These are phyloP conservation scores for Mythimna loreyi DNA, from an alignment of 2,888 invertebrate genomes.

Conservation along the genomic window DNA sequence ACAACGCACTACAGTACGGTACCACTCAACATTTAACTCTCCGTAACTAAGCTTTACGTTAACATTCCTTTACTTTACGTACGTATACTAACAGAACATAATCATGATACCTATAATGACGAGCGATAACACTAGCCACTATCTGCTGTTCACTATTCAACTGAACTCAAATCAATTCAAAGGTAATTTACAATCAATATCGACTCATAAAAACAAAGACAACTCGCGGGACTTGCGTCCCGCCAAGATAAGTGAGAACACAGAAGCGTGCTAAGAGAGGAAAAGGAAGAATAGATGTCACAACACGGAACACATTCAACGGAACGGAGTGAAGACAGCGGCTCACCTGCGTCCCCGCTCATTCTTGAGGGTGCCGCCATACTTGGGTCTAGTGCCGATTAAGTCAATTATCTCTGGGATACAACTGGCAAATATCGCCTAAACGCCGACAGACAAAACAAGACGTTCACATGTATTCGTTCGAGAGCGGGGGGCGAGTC, in stretches of 20 bases:
- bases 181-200: constrained; percentile 89
- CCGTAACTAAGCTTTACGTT: constrained; percentile 89
- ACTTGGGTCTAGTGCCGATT: constrained; percentile 99
- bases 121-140: constrained; percentile 91
- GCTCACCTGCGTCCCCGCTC: constrained; percentile 99
- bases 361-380: constrained; percentile 99
- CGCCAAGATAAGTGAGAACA: constrained; percentile 91
- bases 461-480: constrained; percentile 90
- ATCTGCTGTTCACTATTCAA: constrained; percentile 90
- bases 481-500: constrained; percentile 71
- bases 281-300: constrained; percentile 90
- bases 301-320: constrained; percentile 92
- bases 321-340: constrained; percentile 91
- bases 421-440: constrained; percentile 99
- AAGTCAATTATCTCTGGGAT: constrained; percentile 99
- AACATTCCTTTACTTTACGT: constrained; percentile 87
- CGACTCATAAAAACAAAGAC: constrained; percentile 90
- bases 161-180: constrained; percentile 88
- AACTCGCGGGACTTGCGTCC: constrained; percentile 89
- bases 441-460: constrained; percentile 92
- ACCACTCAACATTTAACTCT: constrained; percentile 90
- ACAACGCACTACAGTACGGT: constrained; percentile 89
- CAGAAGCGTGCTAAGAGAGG: constrained; percentile 92
- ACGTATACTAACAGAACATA: constrained; percentile 90
- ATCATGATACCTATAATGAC: constrained; percentile 89